A percentile compares a stretch with the other conserved stretches of the same genome.
Evolutionary conservation across 2,797 vertebrate genomes (phyloP).

Genomic region (Carcharodon carcharias): DNA sequence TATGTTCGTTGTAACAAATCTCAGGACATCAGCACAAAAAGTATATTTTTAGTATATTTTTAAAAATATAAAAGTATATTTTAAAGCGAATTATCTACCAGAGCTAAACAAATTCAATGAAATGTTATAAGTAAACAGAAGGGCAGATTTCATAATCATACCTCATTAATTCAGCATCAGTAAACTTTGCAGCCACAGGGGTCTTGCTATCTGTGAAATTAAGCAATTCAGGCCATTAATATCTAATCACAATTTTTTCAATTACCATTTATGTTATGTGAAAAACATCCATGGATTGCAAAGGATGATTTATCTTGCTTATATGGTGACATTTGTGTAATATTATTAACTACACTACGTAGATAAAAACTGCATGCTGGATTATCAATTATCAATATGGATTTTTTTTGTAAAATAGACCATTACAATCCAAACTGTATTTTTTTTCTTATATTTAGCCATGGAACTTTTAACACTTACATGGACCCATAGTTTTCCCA

Average conservation of each 20-base stretch:
- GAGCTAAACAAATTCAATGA: background rate
- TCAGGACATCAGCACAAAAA: background rate
- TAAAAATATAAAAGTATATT: too few relatives aligned
- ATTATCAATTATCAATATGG: background rate
- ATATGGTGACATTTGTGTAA: background rate
- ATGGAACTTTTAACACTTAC: background rate
- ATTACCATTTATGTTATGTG: background rate
- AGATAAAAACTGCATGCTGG: background rate
- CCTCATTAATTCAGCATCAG: slow-evolving; percentile 11
- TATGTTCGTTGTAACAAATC: background rate
- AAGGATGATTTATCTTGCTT: slow-evolving; percentile 15
- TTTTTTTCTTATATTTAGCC: background rate
- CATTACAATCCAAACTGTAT: background rate
- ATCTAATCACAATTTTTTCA: background rate
- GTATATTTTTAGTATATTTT: too few relatives aligned
- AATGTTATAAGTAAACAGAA: background rate
- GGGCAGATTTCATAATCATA: background rate
- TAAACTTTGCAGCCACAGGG: background rate
- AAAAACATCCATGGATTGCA: background rate
- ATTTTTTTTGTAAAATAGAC: background rate
- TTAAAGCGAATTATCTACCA: background rate
- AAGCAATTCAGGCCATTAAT: slow-evolving; percentile 23
- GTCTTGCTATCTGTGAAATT: slow-evolving; percentile 12
- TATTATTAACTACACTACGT: background rate
- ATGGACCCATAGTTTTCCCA: background rate